phyloP scores from a whole-genome alignment of 2,888 invertebrate genomes.

The Drosophila nigritarsus region DNA sequence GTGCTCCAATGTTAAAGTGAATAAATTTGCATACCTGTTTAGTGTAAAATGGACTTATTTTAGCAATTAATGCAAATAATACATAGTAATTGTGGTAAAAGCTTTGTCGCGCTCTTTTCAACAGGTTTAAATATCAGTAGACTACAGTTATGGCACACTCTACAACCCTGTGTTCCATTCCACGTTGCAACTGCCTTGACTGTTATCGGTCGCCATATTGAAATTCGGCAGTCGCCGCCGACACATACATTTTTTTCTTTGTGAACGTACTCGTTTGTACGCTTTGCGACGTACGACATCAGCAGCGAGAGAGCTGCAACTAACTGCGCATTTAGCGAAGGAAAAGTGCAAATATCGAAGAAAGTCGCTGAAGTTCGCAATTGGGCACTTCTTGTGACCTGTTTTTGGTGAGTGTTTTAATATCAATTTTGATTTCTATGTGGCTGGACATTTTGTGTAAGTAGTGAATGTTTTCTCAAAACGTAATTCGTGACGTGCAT shows the following conservation, averaged over 20 bases:
- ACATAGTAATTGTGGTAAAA: neutral
- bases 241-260: conserved; percentile 29
- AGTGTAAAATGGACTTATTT: neutral
- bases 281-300: conserved; percentile 35
- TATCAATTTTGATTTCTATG: neutral
- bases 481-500: conserved; percentile 1
- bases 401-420: conserved; percentile 23
- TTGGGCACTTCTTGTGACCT: neutral
- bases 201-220: conserved; percentile 64
- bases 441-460: conserved; percentile 38
- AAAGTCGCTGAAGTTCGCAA: neutral
- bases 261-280: conserved; percentile 32
- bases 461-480: conserved; percentile 1
- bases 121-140: conserved; percentile 35
- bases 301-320: conserved; percentile 26
- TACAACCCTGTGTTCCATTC: conserved; percentile 70
- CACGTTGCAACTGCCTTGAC: conserved; percentile 27
- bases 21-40: neutral
- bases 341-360: conserved; percentile 19
- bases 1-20: neutral
- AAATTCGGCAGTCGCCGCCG: conserved; percentile 43
- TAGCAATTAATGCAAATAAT: neutral
- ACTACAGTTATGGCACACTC: conserved; percentile 22
- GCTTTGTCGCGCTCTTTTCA: neutral
- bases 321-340: conserved; percentile 34